Base-by-base conservation (phyloP, 2,888 invertebrate species). In the Branchellion lobata region DNA sequence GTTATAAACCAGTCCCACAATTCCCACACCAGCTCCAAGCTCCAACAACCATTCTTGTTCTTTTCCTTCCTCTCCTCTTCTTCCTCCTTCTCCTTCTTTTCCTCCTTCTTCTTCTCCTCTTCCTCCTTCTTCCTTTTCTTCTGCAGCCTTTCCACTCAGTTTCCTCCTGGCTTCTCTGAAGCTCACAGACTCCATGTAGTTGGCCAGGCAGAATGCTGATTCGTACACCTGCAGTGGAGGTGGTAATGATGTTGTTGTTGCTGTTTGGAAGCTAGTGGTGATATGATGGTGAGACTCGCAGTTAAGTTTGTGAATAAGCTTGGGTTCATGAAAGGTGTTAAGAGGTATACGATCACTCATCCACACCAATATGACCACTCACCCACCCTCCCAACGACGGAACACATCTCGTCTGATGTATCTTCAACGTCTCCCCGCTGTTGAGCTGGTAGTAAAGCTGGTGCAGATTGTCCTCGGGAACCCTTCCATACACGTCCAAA, bases 21-120 rank as follows among this genome's bases (percentile, higher is more conserved):
- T 91, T 65, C 92, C 93, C 75, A 92, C 89, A 31, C 93, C 92
- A 82, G 92, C 90, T 69, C 93, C 92, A 29, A 93, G 88, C 87
- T 93, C 93, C 79, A 93, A 40, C 34, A 33, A 24, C 27, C 47
- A 73, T 11, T 36, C 29, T 11, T 34, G 5, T 14, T n/a, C 34
- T 3, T 34, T 40, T 3, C 14, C 47, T 11, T n/a, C 21, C 21
- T 24, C n/a, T 34, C 29, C 18, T n/a, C 34, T 3, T 34, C 31
- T 3, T 33, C 47, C 36, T n/a, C 21, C 21, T 24, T 73, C 24
- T 47, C 24, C n/a, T 3, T 5, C 5, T 33, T 24, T 72, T 72
- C 11, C 3, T 34, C 11, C 8, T 5, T 24, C 8, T 27, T 24
- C 21, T 29, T 31, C 5, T 29, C 31, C 11, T 24, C 29, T 11